Conservation (phyloP, 1,140 invertebrate species). For the Brachystomella parvula region DNA sequence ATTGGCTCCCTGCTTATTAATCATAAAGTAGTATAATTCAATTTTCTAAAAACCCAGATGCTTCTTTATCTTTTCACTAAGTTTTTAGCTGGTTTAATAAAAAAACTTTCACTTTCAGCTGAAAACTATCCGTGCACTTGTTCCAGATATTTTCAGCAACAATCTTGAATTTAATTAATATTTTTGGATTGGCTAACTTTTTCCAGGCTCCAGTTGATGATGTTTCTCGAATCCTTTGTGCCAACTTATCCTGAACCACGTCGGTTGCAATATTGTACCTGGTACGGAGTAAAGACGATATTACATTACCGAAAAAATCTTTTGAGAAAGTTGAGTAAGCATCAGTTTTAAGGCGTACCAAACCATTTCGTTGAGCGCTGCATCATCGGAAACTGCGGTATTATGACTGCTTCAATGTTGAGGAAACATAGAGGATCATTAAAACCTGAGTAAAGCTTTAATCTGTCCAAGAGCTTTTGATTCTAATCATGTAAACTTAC, state of each 20-base stretch:
- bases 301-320: background rate
- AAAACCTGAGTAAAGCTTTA: background rate
- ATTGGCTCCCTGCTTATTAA: too few species aligned
- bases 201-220: constrained; percentile 40
- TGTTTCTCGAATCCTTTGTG: constrained; percentile 39
- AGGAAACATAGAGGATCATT: background rate
- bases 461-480: background rate
- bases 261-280: constrained; percentile 40
- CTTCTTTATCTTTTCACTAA: too few species aligned
- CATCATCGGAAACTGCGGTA: constrained; percentile 27
- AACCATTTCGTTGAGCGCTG: constrained; percentile 37
- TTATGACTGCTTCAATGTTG: constrained; percentile 23
- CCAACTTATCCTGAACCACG: constrained; percentile 40
- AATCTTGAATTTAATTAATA: too few species aligned
- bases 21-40: too few species aligned
- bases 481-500: constrained; percentile 29
- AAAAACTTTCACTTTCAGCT: too few species aligned
- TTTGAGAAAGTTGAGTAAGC: background rate
- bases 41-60: too few species aligned
- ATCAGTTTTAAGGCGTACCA: constrained; percentile 26
- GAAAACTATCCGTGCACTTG: too few species aligned
- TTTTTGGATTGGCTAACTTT: constrained; percentile 27
- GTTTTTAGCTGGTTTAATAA: too few species aligned
- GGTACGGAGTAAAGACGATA: background rate
- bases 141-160: too few species aligned